phyloP scores from a whole-genome alignment of 2,888 invertebrate genomes.

The Poecilobothrus nobilitatus region DNA sequence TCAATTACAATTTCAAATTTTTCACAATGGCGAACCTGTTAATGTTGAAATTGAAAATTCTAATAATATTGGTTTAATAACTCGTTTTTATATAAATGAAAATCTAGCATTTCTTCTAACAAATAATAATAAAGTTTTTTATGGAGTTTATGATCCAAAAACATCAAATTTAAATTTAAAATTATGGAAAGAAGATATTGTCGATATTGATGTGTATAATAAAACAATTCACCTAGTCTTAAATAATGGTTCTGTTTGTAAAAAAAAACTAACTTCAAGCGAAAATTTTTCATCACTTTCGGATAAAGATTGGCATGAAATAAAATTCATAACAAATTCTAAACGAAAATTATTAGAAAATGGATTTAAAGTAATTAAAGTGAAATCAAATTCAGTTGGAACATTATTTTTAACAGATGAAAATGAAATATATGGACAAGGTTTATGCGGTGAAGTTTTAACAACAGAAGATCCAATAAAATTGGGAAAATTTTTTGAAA shows the following conservation, averaged over 20 bases:
- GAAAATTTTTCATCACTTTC: not conserved
- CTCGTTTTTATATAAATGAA: not conserved
- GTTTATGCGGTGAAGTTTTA: conserved; percentile 38
- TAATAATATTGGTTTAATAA: not conserved
- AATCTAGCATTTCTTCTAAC: not conserved
- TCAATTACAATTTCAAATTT: not conserved
- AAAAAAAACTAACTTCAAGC: conserved; percentile 8
- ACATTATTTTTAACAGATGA: conserved; percentile 35
- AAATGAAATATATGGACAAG: conserved; percentile 38
- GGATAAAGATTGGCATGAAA: not conserved
- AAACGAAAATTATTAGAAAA: conserved; percentile 11
- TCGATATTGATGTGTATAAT: conserved; percentile 23
- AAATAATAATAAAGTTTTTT: not conserved
- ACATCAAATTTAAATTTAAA: not conserved
- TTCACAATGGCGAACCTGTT: not conserved
- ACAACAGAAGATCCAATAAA: conserved; percentile 52
- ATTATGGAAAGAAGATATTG: conserved; percentile 14
- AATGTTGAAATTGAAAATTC: not conserved
- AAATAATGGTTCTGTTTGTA: conserved; percentile 21
- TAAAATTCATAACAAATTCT: not conserved
- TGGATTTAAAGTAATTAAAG: conserved; percentile 16
- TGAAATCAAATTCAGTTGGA: conserved; percentile 39
- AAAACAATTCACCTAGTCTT: conserved; percentile 23
- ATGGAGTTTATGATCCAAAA: not conserved
- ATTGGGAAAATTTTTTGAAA: conserved; percentile 53